A percentile compares a stretch with the other conserved stretches of the same genome.
phyloP scores from a whole-genome alignment of 92 coral and sea anemone species.

The Actinernus sp. region DNA sequence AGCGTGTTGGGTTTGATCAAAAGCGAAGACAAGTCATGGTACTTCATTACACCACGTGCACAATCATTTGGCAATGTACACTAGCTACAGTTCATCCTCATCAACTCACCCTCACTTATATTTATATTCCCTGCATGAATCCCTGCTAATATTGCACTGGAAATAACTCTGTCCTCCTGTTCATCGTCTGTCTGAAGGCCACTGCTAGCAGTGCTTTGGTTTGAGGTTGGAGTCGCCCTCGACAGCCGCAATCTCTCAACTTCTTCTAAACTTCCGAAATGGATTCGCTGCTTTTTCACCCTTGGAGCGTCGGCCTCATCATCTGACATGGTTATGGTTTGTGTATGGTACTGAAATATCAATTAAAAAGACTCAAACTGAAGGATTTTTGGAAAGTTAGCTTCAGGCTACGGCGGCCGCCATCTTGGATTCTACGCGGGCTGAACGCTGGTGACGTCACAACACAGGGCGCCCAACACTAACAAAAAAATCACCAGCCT shows the following conservation, averaged over 20 bases:
- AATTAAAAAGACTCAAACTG: not conserved
- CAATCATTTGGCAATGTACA: too few species aligned
- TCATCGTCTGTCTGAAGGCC: slow-evolving; percentile 8
- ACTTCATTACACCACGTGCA: too few species aligned
- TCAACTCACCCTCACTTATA: slow-evolving; percentile 80
- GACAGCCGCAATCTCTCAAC: slow-evolving; percentile 86
- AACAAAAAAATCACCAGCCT: not conserved
- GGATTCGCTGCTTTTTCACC: slow-evolving; percentile 83
- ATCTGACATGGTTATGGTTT: slow-evolving; percentile 79
- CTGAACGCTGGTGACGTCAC: not conserved
- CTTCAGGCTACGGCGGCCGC: not conserved
- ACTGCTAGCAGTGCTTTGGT: not conserved
- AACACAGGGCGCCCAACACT: slow-evolving; percentile 14
- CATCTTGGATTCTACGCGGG: slow-evolving; percentile 5
- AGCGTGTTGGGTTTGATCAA: too few species aligned
- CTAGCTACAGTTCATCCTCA: not conserved
- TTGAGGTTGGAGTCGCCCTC: slow-evolving; percentile 44
- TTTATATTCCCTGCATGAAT: slow-evolving; percentile 95
- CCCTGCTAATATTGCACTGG: slow-evolving; percentile 69
- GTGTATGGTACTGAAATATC: not conserved
- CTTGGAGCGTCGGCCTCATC: slow-evolving; percentile 89
- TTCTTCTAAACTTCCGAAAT: slow-evolving; percentile 94
- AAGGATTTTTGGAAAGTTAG: not conserved
- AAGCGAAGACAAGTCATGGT: too few species aligned
- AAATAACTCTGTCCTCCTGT: slow-evolving; percentile 3